Conservation (phyloP, 2,113 vertebrate genomes). For the Rousettus leschenaultii region DNA sequence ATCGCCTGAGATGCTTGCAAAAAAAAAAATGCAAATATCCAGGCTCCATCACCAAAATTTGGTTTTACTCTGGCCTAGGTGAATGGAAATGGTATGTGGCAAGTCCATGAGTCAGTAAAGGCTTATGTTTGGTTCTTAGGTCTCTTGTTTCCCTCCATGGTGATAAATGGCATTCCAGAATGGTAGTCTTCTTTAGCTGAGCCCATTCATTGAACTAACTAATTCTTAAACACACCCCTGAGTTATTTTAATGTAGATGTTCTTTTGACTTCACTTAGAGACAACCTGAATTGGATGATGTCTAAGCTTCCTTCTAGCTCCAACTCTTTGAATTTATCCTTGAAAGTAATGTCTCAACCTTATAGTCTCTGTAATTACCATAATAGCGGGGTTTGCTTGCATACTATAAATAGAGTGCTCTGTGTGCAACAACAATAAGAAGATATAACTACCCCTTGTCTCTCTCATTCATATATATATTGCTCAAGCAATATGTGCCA, state of each 20-base stretch:
- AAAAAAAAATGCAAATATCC: not conserved
- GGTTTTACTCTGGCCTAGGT: not conserved
- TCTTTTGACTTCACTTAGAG: constrained; percentile 6
- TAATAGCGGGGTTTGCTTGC: constrained; percentile 12
- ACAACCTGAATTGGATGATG: not conserved
- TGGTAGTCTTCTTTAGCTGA: not conserved
- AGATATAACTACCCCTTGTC: not conserved
- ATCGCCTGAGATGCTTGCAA: not conserved
- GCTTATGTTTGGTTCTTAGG: not conserved
- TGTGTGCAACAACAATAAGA: not conserved
- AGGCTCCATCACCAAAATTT: not conserved
- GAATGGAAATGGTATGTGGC: not conserved
- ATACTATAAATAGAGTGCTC: constrained; percentile 5
- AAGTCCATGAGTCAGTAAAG: not conserved
- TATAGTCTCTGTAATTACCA: constrained; percentile 36
- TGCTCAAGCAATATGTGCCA: not conserved
- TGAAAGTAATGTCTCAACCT: constrained; percentile 13
- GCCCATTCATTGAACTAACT: not conserved
- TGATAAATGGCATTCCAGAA: not conserved
- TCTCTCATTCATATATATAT: not conserved
- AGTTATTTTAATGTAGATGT: not conserved
- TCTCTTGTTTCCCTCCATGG: not conserved
- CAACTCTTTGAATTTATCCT: constrained; percentile 32
- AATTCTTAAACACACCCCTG: not conserved
- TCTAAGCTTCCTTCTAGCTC: not conserved